phyloP scores from a whole-genome alignment of 2,113 vertebrate species.

The Circaetus cinerascens region DNA sequence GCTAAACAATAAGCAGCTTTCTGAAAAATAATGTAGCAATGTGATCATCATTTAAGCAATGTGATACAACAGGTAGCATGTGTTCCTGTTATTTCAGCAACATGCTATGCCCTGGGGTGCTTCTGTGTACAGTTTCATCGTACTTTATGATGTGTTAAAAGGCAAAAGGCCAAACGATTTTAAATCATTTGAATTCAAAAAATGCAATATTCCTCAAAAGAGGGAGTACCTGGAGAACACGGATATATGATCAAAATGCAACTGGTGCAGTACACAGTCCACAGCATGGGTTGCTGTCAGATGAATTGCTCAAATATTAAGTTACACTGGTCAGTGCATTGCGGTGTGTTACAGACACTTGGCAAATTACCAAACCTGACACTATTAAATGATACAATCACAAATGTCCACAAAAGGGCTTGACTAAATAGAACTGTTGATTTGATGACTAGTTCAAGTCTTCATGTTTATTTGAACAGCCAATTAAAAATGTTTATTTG shows the following conservation, averaged over 20 bases:
- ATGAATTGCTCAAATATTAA: not conserved
- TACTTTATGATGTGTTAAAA: not conserved
- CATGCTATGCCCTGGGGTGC: not conserved
- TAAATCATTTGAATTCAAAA: not conserved
- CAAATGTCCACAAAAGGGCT: not conserved
- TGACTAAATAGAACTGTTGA: not conserved
- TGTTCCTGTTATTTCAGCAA: not conserved
- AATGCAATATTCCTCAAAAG: not conserved
- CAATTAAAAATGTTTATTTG: not conserved
- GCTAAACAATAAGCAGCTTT: conserved; percentile 16
- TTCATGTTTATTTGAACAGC: not conserved
- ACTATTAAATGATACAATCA: not conserved
- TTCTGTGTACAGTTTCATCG: not conserved
- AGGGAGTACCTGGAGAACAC: not conserved
- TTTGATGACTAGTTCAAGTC: not conserved
- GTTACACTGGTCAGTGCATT: rapidly evolving
- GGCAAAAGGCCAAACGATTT: not conserved
- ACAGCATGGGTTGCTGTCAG: not conserved
- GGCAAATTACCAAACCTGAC: not conserved
- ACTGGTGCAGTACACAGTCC: not conserved
- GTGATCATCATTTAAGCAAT: not conserved
- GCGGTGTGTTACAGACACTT: not conserved
- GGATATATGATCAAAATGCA: not conserved
- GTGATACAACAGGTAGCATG: not conserved
- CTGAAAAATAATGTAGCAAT: not conserved